Conservation (phyloP, 2,797 vertebrate species). For the Typhlichthys subterraneus region DNA sequence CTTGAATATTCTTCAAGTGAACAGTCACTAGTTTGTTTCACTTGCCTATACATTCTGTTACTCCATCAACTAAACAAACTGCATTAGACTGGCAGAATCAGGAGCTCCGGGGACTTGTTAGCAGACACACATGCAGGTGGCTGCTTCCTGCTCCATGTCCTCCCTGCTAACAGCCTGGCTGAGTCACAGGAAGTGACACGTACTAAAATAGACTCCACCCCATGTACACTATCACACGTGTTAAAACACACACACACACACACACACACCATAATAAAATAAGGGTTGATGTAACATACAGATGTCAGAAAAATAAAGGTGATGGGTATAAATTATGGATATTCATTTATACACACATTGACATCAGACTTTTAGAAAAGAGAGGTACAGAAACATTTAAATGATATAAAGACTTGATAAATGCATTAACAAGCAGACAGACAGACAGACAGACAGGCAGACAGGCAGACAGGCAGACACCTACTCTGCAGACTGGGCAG, state of each 20-base stretch:
- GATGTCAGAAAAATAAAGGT: constrained; percentile 33
- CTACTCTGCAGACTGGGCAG: constrained; percentile 96
- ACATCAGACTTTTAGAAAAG: not conserved
- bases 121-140: too few species aligned
- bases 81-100: too few species aligned
- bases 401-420: not conserved
- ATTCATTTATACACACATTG: not conserved
- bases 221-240: not conserved
- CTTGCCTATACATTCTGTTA: too few species aligned
- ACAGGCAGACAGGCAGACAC: constrained; percentile 53
- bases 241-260: not conserved
- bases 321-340: constrained; percentile 32
- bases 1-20: too few species aligned
- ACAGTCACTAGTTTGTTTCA: too few species aligned
- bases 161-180: too few species aligned
- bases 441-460: not conserved
- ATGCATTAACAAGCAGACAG: not conserved
- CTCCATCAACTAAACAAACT: too few species aligned
- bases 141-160: too few species aligned
- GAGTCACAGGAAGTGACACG: not conserved
- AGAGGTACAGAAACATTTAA: not conserved
- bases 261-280: constrained; percentile 14
- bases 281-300: constrained; percentile 22
- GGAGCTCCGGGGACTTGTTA: too few species aligned
- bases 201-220: not conserved